phyloP scores from a whole-genome alignment of 2,113 vertebrate species.

The Paradisaea rubra region DNA sequence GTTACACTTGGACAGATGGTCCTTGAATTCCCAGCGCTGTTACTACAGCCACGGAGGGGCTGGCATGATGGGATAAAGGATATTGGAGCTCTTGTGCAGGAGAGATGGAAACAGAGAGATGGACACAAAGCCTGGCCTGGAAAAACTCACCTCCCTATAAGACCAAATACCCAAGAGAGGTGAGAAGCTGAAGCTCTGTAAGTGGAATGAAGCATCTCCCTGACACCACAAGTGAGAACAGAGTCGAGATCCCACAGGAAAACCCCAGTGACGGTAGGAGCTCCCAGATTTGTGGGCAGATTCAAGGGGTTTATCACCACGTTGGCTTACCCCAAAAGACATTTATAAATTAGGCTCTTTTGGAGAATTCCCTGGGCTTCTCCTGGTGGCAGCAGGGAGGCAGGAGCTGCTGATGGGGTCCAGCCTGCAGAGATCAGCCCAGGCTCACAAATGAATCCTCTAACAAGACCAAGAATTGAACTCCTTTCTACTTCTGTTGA shows the following conservation, averaged over 20 bases:
- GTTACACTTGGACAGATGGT: slow-evolving; percentile 47
- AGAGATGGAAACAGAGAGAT: background rate
- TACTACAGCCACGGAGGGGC: background rate
- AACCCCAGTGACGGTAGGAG: background rate
- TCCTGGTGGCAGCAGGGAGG: background rate
- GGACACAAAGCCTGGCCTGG: background rate
- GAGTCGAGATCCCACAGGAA: background rate
- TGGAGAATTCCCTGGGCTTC: background rate
- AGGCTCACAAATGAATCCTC: background rate
- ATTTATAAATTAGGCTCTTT: background rate
- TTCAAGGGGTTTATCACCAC: background rate
- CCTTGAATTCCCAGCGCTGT: background rate
- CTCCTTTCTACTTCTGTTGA: background rate
- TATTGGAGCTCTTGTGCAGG: background rate
- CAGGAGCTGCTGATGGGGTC: background rate
- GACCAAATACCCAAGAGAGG: background rate
- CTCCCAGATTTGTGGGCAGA: background rate
- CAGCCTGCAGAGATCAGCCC: background rate
- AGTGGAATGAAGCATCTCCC: background rate
- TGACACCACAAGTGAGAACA: background rate
- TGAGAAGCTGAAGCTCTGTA: background rate
- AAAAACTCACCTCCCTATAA: background rate
- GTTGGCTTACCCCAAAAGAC: background rate
- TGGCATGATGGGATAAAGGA: background rate
- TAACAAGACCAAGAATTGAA: background rate